Base-by-base conservation (phyloP, 1,140 invertebrate genomes). In the Penaeus chinensis region DNA sequence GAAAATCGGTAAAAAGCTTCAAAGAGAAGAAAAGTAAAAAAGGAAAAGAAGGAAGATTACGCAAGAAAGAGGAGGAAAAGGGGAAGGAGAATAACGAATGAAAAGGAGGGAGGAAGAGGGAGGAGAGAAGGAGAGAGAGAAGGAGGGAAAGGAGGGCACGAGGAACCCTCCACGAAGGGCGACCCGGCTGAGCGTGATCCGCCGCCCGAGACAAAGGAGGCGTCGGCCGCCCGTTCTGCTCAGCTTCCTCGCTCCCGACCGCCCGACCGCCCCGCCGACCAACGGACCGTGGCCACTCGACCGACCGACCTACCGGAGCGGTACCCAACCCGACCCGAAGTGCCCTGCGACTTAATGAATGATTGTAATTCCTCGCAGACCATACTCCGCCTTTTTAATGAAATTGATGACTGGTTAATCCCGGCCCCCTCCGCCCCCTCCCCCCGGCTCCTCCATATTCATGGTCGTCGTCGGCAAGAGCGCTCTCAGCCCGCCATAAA, bases 371-470 rank as follows among this genome's bases (percentile, higher is more conserved):
- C 81, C 61, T 63, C 47, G 60, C 81, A 27, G 54, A 16, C 47
- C 62, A 66, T 47, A 47, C 63, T 47, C 22, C 18, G 81, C 81
- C 65, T 71, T 47, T 83, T 83, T 69, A 47, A n/a, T 63, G 20
- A 83, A 83, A 71, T 83, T 83, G 71, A 83, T 83, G 65, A 71
- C 81, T 32, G 47, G 47, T 63, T 69, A 83, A 83, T 83, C 47
- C 81, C n/a, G 42, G 32, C 65, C 37, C 47, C 47, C 47, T 13
- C 11, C 11, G 47, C 47, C 47, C 47, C 47, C 47, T 13, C 47
- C 47, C 47, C 47, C 47, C 47, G 0, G 32, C 47, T 71, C 81
- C 54, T 60, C 65, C 81, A 71, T 83, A 54, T 83, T 69, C 81
- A 71, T 69, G 66, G 42, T 82, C 66, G 66, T 42, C n/a, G 66